phyloP scores from a whole-genome alignment of 2,888 invertebrate genomes.

The Abscondita cerata region DNA sequence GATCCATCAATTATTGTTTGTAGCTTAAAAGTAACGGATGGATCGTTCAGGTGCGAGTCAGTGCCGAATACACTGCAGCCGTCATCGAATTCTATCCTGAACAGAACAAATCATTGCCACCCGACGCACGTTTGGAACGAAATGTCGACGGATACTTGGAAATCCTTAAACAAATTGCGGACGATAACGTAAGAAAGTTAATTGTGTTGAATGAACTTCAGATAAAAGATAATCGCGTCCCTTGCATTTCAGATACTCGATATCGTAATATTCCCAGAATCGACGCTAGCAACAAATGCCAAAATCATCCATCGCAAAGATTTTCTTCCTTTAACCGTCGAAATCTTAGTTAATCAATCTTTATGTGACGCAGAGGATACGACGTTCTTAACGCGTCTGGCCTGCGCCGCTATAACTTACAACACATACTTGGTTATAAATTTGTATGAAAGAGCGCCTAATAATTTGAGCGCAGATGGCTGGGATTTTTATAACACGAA shows the following conservation, averaged over 20 bases:
- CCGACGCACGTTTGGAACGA: slow-evolving; percentile 30
- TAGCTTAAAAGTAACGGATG: too few relatives aligned
- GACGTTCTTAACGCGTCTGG: too few relatives aligned
- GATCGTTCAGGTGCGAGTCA: too few relatives aligned
- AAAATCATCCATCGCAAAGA: too few relatives aligned
- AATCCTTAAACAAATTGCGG: slow-evolving; percentile 4
- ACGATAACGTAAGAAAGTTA: too few relatives aligned
- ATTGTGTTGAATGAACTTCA: slow-evolving; percentile 42
- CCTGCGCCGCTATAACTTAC: too few relatives aligned
- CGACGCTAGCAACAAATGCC: neutral
- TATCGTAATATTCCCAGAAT: slow-evolving; percentile 1
- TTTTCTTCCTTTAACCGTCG: neutral
- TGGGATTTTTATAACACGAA: slow-evolving; percentile 75
- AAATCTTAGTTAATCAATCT: too few relatives aligned
- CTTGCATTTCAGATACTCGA: neutral
- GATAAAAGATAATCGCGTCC: neutral
- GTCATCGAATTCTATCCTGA: slow-evolving; percentile 68
- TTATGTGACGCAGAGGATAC: too few relatives aligned
- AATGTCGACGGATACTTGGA: slow-evolving; percentile 36
- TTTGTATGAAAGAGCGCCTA: too few relatives aligned
- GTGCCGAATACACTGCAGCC: slow-evolving; percentile 66
- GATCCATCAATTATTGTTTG: too few relatives aligned
- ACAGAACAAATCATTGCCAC: slow-evolving; percentile 41
- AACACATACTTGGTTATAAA: too few relatives aligned
- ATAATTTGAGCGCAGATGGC: slow-evolving; percentile 63